Base-by-base conservation (phyloP, 2,888 invertebrate genomes). In the Timema cristinae region DNA sequence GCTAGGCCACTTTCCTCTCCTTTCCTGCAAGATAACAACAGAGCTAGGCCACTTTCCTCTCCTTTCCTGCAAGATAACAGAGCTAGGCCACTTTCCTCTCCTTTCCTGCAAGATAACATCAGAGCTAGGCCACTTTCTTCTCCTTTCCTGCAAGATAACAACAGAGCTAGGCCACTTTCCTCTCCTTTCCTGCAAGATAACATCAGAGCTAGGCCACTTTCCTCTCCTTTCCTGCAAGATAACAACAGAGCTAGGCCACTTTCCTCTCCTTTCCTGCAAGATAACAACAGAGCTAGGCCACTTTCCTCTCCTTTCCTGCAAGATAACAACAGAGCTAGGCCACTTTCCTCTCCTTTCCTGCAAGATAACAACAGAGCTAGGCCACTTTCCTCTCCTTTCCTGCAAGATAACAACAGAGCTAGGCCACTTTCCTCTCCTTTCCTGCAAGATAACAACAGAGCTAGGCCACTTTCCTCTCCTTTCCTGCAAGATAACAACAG, bases 141-240 rank as follows among this genome's bases (percentile, higher is more conserved):
- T n/a, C 97, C 97, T 81, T 93, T 93, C 78, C 91, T 90, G 81
- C 32, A 83, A 83, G 47, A 32, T 32, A 32, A 32, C 32, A 32
- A 32, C 32, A 32, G 32, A 32, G 32, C 32, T 32, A 32, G 32
- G 2, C 32, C 32, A 32, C 32, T 32, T 32, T 32, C 32, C 32
- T n/a, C n/a, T n/a, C 97, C 97, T 81, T 93, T 93, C 78, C 91
- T 90, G 81, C 32, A 83, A 83, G 47, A 32, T 32, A 32, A 32
- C 32, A 32, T 2, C 32, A 32, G 32, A 32, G 32, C 32, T 32
- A 32, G 32, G 2, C 32, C 32, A 32, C 32, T 32, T 32, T 32
- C 32, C 32, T n/a, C n/a, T n/a, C 97, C 97, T 81, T 93, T 93
- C 78, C 91, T 90, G 81, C 32, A 83, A 83, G 47, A 32, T 32